Percentiles rank a stretch among this genome's conserved stretches.
These are phyloP conservation scores for Pica pica DNA, from an alignment of 2,113 vertebrate genomes.

Conservation along the genomic window DNA sequence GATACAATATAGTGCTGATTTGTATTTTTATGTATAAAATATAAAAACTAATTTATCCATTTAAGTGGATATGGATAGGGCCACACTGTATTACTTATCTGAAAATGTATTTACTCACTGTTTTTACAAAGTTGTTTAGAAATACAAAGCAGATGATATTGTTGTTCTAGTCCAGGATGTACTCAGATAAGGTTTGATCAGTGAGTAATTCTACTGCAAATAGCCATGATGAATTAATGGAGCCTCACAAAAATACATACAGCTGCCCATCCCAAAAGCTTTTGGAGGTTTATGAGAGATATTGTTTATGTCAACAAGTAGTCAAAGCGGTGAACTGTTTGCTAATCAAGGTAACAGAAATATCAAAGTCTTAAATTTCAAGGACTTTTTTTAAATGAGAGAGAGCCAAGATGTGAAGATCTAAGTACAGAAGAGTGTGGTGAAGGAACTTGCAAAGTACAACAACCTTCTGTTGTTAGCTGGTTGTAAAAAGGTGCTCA, in stretches of 20 bases:
- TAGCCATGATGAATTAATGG: not conserved
- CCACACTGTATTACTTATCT: not conserved
- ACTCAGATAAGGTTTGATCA: not conserved
- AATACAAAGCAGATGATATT: not conserved
- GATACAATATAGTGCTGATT: not conserved
- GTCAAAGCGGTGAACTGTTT: not conserved
- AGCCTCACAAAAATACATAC: not conserved
- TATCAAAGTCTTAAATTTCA: not conserved
- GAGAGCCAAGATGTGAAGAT: not conserved
- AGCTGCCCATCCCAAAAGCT: not conserved
- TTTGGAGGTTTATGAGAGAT: not conserved
- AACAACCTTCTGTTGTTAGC: not conserved
- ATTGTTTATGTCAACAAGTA: not conserved
- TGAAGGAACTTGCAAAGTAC: not conserved
- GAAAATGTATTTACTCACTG: not conserved
- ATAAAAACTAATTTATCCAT: not conserved
- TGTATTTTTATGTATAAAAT: not conserved
- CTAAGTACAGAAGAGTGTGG: not conserved
- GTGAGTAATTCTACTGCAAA: not conserved
- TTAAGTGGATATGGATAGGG: not conserved
- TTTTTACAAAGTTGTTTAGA: not conserved
- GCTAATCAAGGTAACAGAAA: not conserved
- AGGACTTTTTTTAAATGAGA: not conserved
- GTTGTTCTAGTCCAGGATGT: not conserved
- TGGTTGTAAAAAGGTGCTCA: not conserved